phyloP scores from a whole-genome alignment of 37 sponge, comb jelly and placozoan genomes.

The Ianthella basta region DNA sequence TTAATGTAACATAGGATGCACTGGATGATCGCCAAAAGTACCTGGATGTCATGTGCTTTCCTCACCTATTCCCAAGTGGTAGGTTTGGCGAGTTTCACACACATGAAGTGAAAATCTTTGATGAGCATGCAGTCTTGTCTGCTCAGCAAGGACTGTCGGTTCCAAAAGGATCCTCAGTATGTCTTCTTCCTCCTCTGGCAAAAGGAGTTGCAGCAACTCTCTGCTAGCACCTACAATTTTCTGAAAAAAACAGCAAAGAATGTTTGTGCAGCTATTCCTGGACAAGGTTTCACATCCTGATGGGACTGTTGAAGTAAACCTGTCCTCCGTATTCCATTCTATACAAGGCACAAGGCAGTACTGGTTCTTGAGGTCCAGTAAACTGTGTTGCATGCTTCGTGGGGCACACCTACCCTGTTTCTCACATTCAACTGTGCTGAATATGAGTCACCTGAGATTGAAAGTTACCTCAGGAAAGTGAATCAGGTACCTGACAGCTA shows the following conservation, averaged over 20 bases:
- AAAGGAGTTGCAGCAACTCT: constrained; percentile 2
- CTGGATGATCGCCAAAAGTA: no score
- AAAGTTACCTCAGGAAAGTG: constrained; percentile 33
- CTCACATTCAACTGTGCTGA: constrained; percentile 50
- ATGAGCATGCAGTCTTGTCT: constrained; percentile 40
- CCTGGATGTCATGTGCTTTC: no score
- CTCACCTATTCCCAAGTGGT: no score
- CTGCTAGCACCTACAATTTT: constrained; percentile 5
- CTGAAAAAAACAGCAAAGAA: background rate
- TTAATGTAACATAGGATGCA: no score
- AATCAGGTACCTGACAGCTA: constrained; percentile 26
- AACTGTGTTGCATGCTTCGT: constrained; percentile 44
- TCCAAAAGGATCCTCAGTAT: constrained; percentile 5
- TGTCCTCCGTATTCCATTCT: constrained; percentile 39
- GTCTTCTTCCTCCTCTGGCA: no score
- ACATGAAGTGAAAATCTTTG: constrained; percentile 26
- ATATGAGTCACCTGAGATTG: constrained; percentile 52
- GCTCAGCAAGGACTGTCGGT: constrained; percentile 48
- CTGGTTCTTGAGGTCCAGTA: constrained; percentile 33
- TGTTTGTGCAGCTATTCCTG: background rate
- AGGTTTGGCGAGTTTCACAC: no score
- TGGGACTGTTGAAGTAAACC: constrained; percentile 32
- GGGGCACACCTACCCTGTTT: constrained; percentile 49
- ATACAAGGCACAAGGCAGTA: constrained; percentile 27
- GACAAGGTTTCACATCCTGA: background rate